phyloP scores from a whole-genome alignment of 2,888 invertebrate species.

The Hetaerina titia region DNA sequence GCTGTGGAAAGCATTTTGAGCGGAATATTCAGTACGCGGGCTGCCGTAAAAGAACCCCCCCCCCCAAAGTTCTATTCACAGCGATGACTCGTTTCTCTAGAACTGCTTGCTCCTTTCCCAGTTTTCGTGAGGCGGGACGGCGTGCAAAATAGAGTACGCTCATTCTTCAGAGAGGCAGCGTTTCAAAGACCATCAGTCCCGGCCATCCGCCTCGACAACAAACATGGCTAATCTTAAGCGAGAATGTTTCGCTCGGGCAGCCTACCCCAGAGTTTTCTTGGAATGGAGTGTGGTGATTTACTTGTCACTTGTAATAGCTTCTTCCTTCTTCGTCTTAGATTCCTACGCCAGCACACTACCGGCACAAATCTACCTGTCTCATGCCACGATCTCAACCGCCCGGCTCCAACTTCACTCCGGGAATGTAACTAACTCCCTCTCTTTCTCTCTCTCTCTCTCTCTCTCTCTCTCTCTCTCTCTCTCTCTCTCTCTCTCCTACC shows the following conservation, averaged over 20 bases:
- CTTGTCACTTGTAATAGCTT: slow-evolving; percentile 27
- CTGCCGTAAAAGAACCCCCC: background rate
- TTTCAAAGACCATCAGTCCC: background rate
- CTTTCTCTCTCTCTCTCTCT: background rate
- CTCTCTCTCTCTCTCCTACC: background rate
- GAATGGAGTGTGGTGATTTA: background rate
- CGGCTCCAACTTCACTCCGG: background rate
- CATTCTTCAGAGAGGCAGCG: background rate
- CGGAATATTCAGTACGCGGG: background rate
- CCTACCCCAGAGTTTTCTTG: background rate
- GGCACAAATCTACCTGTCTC: background rate
- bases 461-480: background rate
- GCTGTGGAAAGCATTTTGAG: no score
- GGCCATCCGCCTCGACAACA: background rate
- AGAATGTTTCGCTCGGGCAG: background rate
- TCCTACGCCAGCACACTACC: background rate
- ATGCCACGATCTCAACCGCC: background rate
- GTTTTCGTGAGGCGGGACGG: background rate
- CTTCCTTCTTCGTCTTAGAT: background rate
- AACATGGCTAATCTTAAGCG: slow-evolving; percentile 17
- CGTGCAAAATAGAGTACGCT: background rate
- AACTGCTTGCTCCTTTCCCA: background rate
- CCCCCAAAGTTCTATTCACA: background rate
- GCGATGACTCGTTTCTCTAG: background rate
- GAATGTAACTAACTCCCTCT: no score